Evolutionary conservation across 2,888 invertebrate species (phyloP), one percentile per base, ranked within the genome.

Genomic region (Drosophila putrida): DNA sequence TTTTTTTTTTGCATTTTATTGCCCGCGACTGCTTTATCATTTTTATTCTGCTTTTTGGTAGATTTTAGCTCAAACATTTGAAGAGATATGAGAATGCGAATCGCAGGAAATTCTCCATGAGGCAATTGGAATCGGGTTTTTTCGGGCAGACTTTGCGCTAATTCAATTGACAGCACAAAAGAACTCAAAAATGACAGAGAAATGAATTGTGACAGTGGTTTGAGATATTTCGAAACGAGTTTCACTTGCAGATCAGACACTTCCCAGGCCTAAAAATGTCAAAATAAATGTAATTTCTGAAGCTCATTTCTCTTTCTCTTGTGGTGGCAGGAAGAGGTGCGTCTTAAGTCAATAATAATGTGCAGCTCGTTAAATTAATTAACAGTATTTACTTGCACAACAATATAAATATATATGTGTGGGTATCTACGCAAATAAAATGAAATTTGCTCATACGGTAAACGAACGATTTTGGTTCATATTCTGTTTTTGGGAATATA

Each of bases 141-240:
- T 20, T 70, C 33, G 54, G 63, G 31, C 44, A 50, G 54, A 68
- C 63, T 73, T 69, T 51, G 72, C 75, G 83, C 80, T 88, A 82
- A 83, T 83, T 83, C 86, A 88, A 83, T 83, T 83, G 83, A 88
- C 80, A 82, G 65, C 78, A 77, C 58, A 85, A 71, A 77, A 72
- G 73, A 72, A 25, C 50, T 54, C 13, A 10, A 41, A 63, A 41
- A 49, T 31, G 43, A 55, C 50, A 53, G 57, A 59, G 44, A 75
- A 72, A 68, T 69, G 54, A 75, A 54, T 69, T 76, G 65, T 66
- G 76, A 61, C 64, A 58, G 57, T 55, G 39, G 33, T 8, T 67
- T 47, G 47, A 54, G 54, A 49, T 54, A 69, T 73, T 78, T 55
- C 46, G 55, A 66, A 77, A 71, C 79, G 59, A 71, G 79, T 77